Evolutionary conservation across 2,113 vertebrate genomes (phyloP), one percentile per base, ranked within the genome.

Genomic region (Miniopterus natalensis): DNA sequence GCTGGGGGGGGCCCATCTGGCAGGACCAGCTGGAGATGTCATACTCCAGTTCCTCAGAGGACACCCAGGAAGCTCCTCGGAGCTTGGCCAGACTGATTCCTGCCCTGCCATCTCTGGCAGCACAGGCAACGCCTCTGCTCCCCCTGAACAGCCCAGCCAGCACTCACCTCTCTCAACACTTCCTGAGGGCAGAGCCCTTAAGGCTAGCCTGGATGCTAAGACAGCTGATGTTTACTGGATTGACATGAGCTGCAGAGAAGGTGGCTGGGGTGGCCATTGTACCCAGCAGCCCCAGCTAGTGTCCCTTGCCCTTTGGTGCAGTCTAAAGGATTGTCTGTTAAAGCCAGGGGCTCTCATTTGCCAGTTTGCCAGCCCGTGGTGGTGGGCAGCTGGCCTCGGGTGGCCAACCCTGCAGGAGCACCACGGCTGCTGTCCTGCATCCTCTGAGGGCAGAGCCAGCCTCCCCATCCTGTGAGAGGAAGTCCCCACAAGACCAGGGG

Each of bases 371-470:
- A 81, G 25, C 70, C 12, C 2, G 6, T 18, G 15, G 7, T 11
- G 14, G 29, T 18, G 17, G 42, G 31, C 40, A 61, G 36, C 13
- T 0, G 3, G n/a, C 27, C 55, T 71, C 1, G 0, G 18, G 29
- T 40, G 27, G 27, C 11, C 36, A 40, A 7, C 3, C 55, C 25
- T 21, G n/a, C 0, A 0, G 36, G 51, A 90, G 63, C 27, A 21
- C 49, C 8, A 4, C 9, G 8, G 36, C 20, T 9, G 13, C 57
- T 0, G 45, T 49, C 27, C 47, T 40, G 79, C 0, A 3, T 57
- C 61, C 53, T 36, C 21, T 3, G 45, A 40, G 1, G 3, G 1
- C 20, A 79, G 45, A 74, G 36, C 45, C 6, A 0, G 31, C 36
- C 29, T 31, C 25, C 63, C 15, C 29, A 14, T 53, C 40, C 70